Evolutionary conservation across 1,140 invertebrate genomes (phyloP).

Genomic region (Aradophagus sp.): DNA sequence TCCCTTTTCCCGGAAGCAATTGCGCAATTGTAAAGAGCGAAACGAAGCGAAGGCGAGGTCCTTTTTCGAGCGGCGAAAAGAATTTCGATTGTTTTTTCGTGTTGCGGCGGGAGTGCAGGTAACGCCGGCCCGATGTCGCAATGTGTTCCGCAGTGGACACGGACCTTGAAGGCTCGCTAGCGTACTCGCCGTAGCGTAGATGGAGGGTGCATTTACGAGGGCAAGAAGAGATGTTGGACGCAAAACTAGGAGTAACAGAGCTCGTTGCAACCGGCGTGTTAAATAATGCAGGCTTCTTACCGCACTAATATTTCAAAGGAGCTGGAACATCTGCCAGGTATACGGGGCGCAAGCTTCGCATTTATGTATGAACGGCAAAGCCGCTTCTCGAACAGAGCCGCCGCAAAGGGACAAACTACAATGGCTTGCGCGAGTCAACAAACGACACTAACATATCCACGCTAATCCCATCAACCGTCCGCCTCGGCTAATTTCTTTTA

Average conservation of each 20-base stretch:
- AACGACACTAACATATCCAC: slow-evolving; percentile 38
- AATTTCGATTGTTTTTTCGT: slow-evolving; percentile 29
- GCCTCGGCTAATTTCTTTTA: slow-evolving; percentile 31
- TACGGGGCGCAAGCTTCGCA: slow-evolving; percentile 60
- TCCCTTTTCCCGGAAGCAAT: slow-evolving; percentile 10
- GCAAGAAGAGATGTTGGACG: slow-evolving; percentile 35
- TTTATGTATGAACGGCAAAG: slow-evolving; percentile 62
- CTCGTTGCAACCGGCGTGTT: slow-evolving; percentile 56
- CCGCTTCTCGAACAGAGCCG: slow-evolving; percentile 45
- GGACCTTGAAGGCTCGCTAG: slow-evolving; percentile 29
- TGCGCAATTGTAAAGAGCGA: background rate
- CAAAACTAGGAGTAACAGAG: slow-evolving; percentile 47
- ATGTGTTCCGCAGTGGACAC: slow-evolving; percentile 48
- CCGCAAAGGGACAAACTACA: slow-evolving; percentile 56
- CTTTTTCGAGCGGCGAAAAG: no score
- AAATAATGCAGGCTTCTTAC: slow-evolving; percentile 66
- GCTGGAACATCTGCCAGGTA: slow-evolving; percentile 52
- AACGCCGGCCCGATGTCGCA: slow-evolving; percentile 37
- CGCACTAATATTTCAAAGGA: slow-evolving; percentile 66
- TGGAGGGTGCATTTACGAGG: slow-evolving; percentile 50
- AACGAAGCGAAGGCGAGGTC: background rate
- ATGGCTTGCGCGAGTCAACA: slow-evolving; percentile 40
- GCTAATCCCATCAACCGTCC: slow-evolving; percentile 46
- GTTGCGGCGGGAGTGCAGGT: slow-evolving; percentile 10
- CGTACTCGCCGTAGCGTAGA: slow-evolving; percentile 32